Evolutionary conservation across 2,888 invertebrate genomes (phyloP).

Genomic region (Dynastes grantii): DNA sequence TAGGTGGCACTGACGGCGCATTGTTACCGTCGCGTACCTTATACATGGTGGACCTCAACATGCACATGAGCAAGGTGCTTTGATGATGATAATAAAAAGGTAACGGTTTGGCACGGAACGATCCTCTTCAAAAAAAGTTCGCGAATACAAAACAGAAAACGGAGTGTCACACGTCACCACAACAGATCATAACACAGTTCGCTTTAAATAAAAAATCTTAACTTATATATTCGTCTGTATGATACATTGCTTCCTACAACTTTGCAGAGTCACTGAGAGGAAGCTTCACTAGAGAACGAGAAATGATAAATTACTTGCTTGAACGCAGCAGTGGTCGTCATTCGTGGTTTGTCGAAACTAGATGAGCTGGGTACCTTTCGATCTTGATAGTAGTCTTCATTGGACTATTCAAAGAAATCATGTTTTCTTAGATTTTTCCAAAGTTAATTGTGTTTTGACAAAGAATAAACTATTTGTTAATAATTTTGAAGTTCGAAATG

Average conservation of each 20-base stretch:
- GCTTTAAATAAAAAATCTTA: no score
- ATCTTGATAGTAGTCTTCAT: slow-evolving; percentile 22
- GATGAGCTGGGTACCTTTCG: slow-evolving; percentile 2
- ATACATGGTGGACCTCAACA: slow-evolving; percentile 12
- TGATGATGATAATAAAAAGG: background rate
- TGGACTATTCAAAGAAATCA: no score
- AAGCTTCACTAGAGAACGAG: slow-evolving; percentile 22
- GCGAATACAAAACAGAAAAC: slow-evolving; percentile 18
- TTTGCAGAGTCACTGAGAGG: background rate
- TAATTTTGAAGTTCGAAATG: background rate
- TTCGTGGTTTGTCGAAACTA: slow-evolving; percentile 17
- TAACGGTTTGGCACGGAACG: slow-evolving; percentile 15
- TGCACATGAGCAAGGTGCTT: background rate
- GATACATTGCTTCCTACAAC: background rate
- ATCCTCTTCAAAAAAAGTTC: slow-evolving; percentile 31
- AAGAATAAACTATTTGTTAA: no score
- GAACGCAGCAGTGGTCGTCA: slow-evolving; percentile 37
- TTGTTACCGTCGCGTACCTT: background rate
- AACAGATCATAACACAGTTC: slow-evolving; percentile 44
- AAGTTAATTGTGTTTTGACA: background rate
- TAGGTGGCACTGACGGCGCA: background rate
- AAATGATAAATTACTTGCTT: background rate
- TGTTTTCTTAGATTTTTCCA: no score
- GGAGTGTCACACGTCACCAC: slow-evolving; percentile 29
- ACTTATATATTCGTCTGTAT: background rate